Percentiles rank a stretch among this genome's conserved stretches.
phyloP scores from a whole-genome alignment of 1,140 invertebrate genomes.

The Magallana ariakensis region DNA sequence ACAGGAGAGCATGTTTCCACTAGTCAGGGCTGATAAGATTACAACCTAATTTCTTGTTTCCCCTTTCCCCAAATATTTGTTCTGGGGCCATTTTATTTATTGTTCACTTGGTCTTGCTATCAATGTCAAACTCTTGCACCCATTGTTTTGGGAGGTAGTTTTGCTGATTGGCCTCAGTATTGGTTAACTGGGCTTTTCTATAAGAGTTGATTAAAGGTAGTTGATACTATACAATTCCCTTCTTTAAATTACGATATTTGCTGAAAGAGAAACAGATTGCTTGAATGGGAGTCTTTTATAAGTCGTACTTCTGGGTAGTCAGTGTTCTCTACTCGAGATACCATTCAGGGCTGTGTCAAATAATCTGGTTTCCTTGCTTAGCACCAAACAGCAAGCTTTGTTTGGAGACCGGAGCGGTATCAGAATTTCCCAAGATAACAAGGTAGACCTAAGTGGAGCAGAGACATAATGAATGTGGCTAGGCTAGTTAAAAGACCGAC shows the following conservation, averaged over 20 bases:
- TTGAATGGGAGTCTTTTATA: slow-evolving; percentile 10
- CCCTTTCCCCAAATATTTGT: not conserved
- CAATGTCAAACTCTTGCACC: not conserved
- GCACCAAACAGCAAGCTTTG: slow-evolving; percentile 14
- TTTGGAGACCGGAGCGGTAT: not conserved
- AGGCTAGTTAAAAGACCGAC: not conserved
- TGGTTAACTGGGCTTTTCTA: not conserved
- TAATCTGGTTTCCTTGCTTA: not conserved
- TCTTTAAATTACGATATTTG: slow-evolving; percentile 3
- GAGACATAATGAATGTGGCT: slow-evolving; percentile 4
- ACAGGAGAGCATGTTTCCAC: not conserved
- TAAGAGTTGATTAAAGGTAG: not conserved
- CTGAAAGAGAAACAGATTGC: slow-evolving; percentile 16
- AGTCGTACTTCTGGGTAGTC: not conserved
- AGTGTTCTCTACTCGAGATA: not conserved
- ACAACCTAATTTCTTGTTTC: not conserved
- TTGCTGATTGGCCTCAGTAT: not conserved
- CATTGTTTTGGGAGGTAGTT: not conserved
- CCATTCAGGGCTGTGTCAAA: not conserved
- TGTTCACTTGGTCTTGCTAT: not conserved
- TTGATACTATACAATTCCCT: slow-evolving; percentile 13
- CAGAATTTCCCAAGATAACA: slow-evolving; percentile 21
- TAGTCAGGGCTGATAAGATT: not conserved
- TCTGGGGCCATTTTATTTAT: not conserved
- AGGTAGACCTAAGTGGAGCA: not conserved